A percentile compares a stretch with the other conserved stretches of the same genome.
These are phyloP conservation scores for Distichodus sexfasciatus DNA, from an alignment of 2,797 vertebrate species.

Conservation along the genomic window DNA sequence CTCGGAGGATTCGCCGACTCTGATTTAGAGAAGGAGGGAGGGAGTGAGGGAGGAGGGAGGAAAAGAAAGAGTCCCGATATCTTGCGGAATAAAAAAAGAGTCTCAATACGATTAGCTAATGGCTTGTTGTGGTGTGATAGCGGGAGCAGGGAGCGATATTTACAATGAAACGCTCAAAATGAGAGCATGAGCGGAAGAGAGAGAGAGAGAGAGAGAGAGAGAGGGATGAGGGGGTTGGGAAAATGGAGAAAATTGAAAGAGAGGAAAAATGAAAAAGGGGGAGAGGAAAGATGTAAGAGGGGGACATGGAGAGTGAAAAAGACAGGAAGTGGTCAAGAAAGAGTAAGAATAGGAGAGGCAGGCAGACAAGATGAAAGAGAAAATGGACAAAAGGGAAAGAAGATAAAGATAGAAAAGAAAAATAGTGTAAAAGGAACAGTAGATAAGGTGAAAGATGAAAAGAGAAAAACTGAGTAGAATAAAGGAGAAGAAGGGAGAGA, in stretches of 20 bases:
- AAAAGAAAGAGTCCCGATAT: background rate
- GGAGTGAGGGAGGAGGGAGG: background rate
- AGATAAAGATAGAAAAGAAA: background rate
- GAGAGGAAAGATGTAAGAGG: background rate
- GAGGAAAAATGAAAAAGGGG: background rate
- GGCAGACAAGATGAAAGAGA: background rate
- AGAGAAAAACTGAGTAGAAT: background rate
- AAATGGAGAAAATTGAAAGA: background rate
- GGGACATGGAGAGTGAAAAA: background rate
- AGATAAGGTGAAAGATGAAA: background rate
- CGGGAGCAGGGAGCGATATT: conserved; percentile 34
- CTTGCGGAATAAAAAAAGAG: conserved; percentile 12
- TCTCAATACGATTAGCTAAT: conserved; percentile 43
- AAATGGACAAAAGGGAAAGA: background rate
- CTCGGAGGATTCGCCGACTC: conserved; percentile 42
- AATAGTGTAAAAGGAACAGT: background rate
- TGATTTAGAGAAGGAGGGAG: conserved; percentile 39
- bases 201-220: background rate
- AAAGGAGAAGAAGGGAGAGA: background rate
- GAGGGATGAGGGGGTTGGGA: background rate
- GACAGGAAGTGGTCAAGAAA: background rate
- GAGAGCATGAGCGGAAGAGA: background rate
- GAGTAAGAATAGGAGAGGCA: background rate
- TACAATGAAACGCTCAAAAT: conserved; percentile 12
- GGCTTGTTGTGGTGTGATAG: conserved; percentile 37